phyloP scores from a whole-genome alignment of 1,140 invertebrate species.

The Orchesella cincta region DNA sequence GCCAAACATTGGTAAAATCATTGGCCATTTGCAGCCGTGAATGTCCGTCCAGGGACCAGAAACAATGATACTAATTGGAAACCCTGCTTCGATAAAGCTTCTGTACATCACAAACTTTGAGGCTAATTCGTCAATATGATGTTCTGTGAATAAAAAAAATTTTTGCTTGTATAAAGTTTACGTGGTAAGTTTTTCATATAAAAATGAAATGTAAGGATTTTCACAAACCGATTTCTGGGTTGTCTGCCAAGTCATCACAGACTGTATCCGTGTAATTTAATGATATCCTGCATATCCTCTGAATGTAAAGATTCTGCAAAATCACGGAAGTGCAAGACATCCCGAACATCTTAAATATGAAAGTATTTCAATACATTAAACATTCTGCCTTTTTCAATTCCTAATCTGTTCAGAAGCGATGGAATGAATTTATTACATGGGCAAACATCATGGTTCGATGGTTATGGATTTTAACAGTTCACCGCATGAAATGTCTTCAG shows the following conservation, averaged over 20 bases:
- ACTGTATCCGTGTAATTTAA: neutral
- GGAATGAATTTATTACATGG: too few species aligned
- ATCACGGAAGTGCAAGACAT: conserved; percentile 24
- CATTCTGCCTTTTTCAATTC: too few species aligned
- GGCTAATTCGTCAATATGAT: conserved; percentile 28
- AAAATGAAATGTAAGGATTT: neutral
- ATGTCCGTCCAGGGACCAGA: conserved; percentile 41
- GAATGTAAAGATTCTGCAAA: conserved; percentile 43
- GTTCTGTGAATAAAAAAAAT: neutral
- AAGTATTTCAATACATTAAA: too few species aligned
- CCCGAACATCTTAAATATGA: too few species aligned
- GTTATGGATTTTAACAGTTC: conserved; percentile 15
- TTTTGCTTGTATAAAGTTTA: conserved; percentile 9
- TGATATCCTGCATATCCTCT: conserved; percentile 35
- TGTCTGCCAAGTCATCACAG: conserved; percentile 37
- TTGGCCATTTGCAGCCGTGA: conserved; percentile 16
- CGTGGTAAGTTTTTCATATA: neutral
- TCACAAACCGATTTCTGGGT: neutral
- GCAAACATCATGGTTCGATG: conserved; percentile 44
- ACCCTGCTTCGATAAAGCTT: conserved; percentile 39
- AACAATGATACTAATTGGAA: conserved; percentile 43
- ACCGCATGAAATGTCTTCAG: neutral
- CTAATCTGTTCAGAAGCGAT: too few species aligned
- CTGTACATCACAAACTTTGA: conserved; percentile 32
- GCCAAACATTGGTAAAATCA: conserved; percentile 34